Percentiles rank a stretch among this genome's conserved stretches.
Evolutionary conservation across 1,140 invertebrate species (phyloP).

Genomic region (Apis laboriosa): DNA sequence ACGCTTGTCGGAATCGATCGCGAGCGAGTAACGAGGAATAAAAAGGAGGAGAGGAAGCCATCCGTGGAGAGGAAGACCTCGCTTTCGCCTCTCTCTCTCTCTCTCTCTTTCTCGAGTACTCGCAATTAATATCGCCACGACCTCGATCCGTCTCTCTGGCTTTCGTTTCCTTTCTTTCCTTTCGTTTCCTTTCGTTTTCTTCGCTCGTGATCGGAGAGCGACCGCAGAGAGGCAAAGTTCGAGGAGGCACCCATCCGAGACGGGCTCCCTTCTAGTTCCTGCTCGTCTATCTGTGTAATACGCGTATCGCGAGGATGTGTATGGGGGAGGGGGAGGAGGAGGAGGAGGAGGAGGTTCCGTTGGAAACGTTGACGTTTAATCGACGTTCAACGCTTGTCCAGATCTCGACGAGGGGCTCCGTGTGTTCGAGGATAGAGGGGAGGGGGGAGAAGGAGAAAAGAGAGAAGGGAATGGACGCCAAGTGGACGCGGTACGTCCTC

Average conservation of each 20-base stretch:
- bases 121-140: conserved; percentile 75
- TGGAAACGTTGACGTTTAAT: conserved; percentile 2
- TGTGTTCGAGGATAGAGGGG: not conserved
- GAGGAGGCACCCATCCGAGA: no score
- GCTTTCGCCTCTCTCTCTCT: conserved; percentile 44
- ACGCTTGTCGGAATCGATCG: conserved; percentile 63
- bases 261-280: no score
- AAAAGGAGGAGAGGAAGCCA: conserved; percentile 48
- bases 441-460: conserved; percentile 43
- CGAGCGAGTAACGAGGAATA: not conserved
- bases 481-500: conserved; percentile 78
- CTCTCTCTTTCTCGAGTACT: conserved; percentile 39
- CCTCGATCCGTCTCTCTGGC: conserved; percentile 72
- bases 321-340: no score
- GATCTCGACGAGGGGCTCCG: conserved; percentile 21
- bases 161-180: conserved; percentile 63
- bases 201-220: conserved; percentile 37
- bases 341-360: not conserved
- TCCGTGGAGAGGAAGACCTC: conserved; percentile 51
- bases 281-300: no score
- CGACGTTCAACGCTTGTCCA: conserved; percentile 42
- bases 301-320: not conserved
- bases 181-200: not conserved
- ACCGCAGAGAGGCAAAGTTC: not conserved
- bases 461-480: conserved; percentile 64